phyloP scores from a whole-genome alignment of 2,113 vertebrate genomes.

The Ailuropoda melanoleuca region DNA sequence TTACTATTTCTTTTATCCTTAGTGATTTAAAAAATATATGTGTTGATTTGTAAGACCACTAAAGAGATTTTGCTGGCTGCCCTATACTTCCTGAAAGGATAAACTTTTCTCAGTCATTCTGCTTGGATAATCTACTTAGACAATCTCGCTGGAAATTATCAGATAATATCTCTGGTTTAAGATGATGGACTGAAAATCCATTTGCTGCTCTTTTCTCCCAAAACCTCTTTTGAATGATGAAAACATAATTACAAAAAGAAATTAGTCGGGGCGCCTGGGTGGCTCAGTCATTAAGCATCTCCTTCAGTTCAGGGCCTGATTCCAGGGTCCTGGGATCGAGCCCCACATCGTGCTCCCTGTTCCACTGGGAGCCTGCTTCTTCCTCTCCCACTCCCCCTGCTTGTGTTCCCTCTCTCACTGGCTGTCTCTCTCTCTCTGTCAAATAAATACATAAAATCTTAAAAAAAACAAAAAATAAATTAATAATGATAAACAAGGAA shows the following conservation, averaged over 20 bases:
- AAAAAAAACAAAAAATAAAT: background rate
- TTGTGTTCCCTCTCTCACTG: no score
- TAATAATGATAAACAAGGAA: background rate
- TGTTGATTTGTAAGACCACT: background rate
- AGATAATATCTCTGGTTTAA: background rate
- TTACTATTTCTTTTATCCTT: background rate
- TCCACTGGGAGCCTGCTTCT: no score
- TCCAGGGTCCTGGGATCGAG: no score
- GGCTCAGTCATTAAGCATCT: no score
- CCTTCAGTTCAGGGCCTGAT: no score
- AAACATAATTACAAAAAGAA: conserved; percentile 16
- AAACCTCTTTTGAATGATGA: background rate
- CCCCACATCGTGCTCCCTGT: no score
- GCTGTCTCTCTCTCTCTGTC: no score
- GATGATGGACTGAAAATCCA: background rate
- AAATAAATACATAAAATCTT: no score
- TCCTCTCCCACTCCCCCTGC: no score
- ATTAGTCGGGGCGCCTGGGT: background rate
- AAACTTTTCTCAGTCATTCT: background rate
- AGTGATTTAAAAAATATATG: background rate
- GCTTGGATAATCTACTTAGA: background rate
- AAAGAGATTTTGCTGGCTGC: background rate
- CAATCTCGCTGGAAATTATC: background rate
- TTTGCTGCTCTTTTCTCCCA: background rate
- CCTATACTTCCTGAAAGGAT: background rate